Evolutionary conservation across 2,888 invertebrate genomes (phyloP).

Genomic region (Cephus spinipes): DNA sequence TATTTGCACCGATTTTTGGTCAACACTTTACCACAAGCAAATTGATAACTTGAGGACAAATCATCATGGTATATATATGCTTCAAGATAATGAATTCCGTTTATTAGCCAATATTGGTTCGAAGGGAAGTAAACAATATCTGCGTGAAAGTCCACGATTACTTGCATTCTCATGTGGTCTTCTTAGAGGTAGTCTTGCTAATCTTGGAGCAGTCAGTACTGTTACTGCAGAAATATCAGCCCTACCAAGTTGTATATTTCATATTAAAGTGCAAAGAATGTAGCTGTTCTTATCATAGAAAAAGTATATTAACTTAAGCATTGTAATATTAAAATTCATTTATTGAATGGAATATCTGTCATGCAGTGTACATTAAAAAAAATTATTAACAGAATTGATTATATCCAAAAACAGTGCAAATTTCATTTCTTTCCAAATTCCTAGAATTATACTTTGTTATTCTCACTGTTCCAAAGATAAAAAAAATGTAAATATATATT

Average conservation of each 20-base stretch:
- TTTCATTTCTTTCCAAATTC: too few relatives aligned
- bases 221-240: conserved; percentile 95
- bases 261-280: conserved; percentile 86
- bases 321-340: neutral
- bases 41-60: conserved; percentile 98
- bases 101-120: conserved; percentile 83
- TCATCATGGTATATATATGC: conserved; percentile 97
- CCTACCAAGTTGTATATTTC: conserved; percentile 94
- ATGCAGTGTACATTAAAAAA: too few relatives aligned
- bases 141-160: conserved; percentile 90
- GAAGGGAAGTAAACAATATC: conserved; percentile 89
- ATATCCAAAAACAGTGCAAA: too few relatives aligned
- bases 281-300: conserved; percentile 55
- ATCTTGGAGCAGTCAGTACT: conserved; percentile 91
- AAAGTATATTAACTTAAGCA: neutral
- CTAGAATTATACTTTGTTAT: too few relatives aligned
- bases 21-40: conserved; percentile 96
- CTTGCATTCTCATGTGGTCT: conserved; percentile 97
- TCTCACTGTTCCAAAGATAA: too few relatives aligned
- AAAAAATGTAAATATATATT: too few relatives aligned
- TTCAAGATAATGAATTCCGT: conserved; percentile 95
- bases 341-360: too few relatives aligned
- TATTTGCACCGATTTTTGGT: conserved; percentile 99
- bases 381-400: too few relatives aligned
- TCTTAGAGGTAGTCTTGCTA: conserved; percentile 93